Percentiles rank a stretch among this genome's conserved stretches.
Evolutionary conservation across 2,888 invertebrate genomes (phyloP).

Genomic region (Ischnura elegans): DNA sequence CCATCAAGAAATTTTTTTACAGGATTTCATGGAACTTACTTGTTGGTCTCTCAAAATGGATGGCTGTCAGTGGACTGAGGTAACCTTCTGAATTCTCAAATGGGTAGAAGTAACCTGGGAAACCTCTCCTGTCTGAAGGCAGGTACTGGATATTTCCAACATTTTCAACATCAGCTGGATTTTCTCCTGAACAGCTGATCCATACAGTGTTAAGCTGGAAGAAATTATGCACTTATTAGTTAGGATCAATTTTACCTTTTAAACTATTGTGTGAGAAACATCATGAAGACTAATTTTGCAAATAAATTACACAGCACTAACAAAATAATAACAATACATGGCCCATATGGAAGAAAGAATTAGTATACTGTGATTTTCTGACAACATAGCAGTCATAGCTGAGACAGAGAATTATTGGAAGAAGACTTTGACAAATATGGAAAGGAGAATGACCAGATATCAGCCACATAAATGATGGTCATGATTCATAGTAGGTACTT

Average conservation of each 20-base stretch:
- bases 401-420: no score
- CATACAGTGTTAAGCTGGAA: constrained; percentile 90
- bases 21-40: constrained; percentile 81
- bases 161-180: constrained; percentile 94
- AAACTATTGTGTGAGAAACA: no score
- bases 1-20: no score
- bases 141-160: constrained; percentile 91
- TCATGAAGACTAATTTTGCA: no score
- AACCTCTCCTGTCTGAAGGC: constrained; percentile 85
- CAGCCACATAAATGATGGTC: no score
- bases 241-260: not conserved
- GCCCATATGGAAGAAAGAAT: no score
- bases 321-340: not conserved
- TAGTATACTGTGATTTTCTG: no score
- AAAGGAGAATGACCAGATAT: no score
- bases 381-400: no score
- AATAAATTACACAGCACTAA: no score
- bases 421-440: no score
- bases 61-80: constrained; percentile 92
- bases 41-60: constrained; percentile 89
- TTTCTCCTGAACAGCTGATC: constrained; percentile 96
- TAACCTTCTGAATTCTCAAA: constrained; percentile 93
- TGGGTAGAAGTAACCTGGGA: constrained; percentile 94
- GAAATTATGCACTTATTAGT: constrained; percentile 67
- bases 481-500: no score